These are phyloP conservation scores for Onychorhynchus coronatus DNA, from an alignment of 2,113 vertebrate species.

Conservation along the genomic window DNA sequence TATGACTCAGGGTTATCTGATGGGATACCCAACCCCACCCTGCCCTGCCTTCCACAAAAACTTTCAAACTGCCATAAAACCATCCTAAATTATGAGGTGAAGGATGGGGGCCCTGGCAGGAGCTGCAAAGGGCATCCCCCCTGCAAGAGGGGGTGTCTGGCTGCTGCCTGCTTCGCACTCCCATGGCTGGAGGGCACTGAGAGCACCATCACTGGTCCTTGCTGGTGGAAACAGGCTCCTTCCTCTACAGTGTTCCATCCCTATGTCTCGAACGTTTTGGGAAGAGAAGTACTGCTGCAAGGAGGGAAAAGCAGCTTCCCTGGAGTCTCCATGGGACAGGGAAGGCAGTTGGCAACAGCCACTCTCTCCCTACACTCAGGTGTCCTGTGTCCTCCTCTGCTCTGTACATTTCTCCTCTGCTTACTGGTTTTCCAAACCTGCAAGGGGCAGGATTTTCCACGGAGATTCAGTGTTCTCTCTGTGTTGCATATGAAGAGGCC, in stretches of 20 bases:
- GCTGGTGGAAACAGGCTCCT: accelerated
- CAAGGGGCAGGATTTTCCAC: background rate
- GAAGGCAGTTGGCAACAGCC: background rate
- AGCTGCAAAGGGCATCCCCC: background rate
- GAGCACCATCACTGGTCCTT: background rate
- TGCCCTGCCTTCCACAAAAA: background rate
- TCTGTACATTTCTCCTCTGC: accelerated
- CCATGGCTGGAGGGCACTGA: accelerated
- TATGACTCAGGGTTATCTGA: background rate
- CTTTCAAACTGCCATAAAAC: background rate
- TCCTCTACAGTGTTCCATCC: accelerated
- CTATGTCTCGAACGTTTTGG: background rate
- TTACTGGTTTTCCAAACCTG: background rate
- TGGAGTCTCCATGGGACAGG: background rate
- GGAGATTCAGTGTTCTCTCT: background rate
- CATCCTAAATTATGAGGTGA: background rate
- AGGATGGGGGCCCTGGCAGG: accelerated
- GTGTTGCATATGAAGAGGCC: background rate
- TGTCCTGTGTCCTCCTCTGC: background rate
- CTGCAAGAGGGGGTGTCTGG: accelerated
- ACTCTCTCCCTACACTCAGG: background rate
- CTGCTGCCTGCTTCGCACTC: background rate
- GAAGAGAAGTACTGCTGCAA: background rate
- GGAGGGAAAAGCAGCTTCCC: background rate
- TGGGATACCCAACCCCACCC: background rate